Evolutionary conservation across 1,140 invertebrate species (phyloP).

Genomic region (Leptopilina clavipes): DNA sequence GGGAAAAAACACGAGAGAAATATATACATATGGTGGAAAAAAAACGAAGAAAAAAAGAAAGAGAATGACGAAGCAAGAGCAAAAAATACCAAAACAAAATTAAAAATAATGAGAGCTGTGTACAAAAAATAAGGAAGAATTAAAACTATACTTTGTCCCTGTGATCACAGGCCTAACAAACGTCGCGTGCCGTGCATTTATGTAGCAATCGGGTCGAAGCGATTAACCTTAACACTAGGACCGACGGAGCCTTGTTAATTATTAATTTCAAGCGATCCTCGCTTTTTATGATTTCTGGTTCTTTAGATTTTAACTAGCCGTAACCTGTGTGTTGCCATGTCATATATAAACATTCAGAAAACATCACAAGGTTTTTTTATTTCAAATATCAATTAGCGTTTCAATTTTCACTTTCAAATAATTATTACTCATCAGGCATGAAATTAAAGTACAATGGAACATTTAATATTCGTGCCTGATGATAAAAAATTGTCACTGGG

Average conservation of each 20-base stretch:
- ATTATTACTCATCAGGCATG: no score
- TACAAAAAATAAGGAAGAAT: slow-evolving; percentile 6
- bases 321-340: background rate
- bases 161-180: slow-evolving; percentile 53
- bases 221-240: slow-evolving; percentile 35
- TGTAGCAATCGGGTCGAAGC: slow-evolving; percentile 23
- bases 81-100: no score
- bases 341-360: slow-evolving; percentile 6
- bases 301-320: background rate
- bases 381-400: background rate
- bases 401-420: no score
- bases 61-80: no score
- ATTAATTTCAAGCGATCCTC: slow-evolving; percentile 23
- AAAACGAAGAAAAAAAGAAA: background rate
- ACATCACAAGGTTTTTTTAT: background rate
- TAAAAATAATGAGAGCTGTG: no score
- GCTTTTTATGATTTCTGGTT: slow-evolving; percentile 9
- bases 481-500: no score
- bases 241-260: slow-evolving; percentile 32
- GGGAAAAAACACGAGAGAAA: no score
- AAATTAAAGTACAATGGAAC: no score
- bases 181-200: slow-evolving; percentile 57
- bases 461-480: no score
- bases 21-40: background rate
- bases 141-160: slow-evolving; percentile 47